Base-by-base conservation (phyloP, 2,113 vertebrate species). In the Cochlearius cochlearius region DNA sequence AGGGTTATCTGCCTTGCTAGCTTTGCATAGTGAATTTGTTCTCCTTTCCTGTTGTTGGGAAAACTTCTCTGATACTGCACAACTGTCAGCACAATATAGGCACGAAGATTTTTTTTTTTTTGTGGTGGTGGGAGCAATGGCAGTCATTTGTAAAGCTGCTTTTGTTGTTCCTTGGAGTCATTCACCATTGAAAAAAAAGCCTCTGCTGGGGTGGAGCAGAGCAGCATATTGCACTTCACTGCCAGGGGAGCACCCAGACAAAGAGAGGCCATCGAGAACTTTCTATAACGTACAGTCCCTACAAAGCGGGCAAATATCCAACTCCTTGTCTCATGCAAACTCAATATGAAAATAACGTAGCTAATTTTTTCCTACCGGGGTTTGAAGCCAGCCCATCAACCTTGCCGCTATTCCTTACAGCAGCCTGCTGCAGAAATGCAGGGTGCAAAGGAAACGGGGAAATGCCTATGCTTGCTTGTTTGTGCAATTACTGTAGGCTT, bases 1-100 rank as follows among this genome's bases (percentile, higher is more conserved):
- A 83, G 86, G 63, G 85, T 94, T 82, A 94, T 89, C 92, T 95
- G 60, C 58, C 66, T 8, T 53, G 84, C 80, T 94, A 41, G 77
- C 86, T 91, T 85, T 80, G 75, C 55, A 5, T 21, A 58, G 67
- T 29, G 68, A 58, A 53, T 72, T 72, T 91, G n/a, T 45, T 45
- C 49, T 88, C 38, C 26, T 84, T 91, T 94, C 90, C 90, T 91
- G 79, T 93, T 92, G 82, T 58, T 86, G 63, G 67, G 52, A 80
- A 62, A 95, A 7, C 39, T 60, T 73, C 20, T 79, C 58, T 94
- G 63, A 67, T 80, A 3, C 56, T 50, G 23, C 60, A 26, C 32
- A 68, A 68, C 71, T 84, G 79, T 90, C 83, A 93, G 75, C 76
- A 89, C 34, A 86, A 81, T 25, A 41, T 9, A 64, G 8, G 64